Evolutionary conservation across 2,888 invertebrate species (phyloP), one percentile per base, ranked within the genome.

Genomic region (Villa cingulata): DNA sequence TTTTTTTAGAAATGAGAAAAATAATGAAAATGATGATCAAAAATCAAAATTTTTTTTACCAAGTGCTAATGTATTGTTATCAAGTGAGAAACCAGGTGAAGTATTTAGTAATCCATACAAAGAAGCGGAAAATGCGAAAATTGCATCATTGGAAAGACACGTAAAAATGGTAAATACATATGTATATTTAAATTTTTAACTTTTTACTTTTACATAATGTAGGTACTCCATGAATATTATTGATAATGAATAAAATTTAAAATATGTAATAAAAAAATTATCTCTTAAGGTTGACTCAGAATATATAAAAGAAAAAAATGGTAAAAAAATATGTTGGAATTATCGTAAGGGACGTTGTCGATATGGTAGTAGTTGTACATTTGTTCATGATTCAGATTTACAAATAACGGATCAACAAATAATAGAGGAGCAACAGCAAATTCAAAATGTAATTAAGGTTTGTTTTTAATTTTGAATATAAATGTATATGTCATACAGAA

Each of bases 291-390:
- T 81, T 57, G 77, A 75, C 63, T 75, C 77, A 53, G 79, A 79
- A 54, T 79, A 81, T 61, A 78, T 80, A n/a, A 78, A 80, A 58
- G 79, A 80, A 68, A 86, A 87, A 57, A 89, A 89, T 62, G 89
- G 88, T 0, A 86, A 83, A 59, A 86, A 85, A 64, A 84, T 92
- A 51, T 94, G 94, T 67, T 92, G 89, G 87, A 92, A 89, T 69
- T 89, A 90, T 64, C 75, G 88, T 36, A 90, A 89, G 64, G 91
- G 92, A 2, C 76, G 83, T 29, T 94, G 94, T 64, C 76, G 88
- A 44, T 91, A 90, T 69, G 92, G 92, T 1, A 87, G 88, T 61
- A 89, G 86, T 59, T 94, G 94, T 65, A 86, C 86, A 57, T 94
- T 83, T 67, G 90, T 89, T 1, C 92, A 94, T 66, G 90, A 89